Evolutionary conservation across 2,888 invertebrate genomes (phyloP), one percentile per base, ranked within the genome.

Genomic region (Paralinhomoeus sp.): DNA sequence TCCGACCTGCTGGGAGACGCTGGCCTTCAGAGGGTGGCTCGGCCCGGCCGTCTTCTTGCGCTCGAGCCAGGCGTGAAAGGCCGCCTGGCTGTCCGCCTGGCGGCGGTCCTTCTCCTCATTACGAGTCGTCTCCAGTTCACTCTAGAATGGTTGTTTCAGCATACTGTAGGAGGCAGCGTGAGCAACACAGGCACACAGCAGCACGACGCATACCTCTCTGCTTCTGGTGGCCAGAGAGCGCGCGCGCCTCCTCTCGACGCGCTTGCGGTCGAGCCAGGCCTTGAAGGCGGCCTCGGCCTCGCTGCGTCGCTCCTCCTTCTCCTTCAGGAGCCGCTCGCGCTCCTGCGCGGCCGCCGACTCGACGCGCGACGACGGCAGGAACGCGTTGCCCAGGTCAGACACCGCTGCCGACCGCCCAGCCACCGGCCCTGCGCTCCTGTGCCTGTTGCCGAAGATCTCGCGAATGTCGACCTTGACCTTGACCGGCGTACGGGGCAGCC

Each of bases 261-360:
- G 7, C 40, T 42, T 42, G 3, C 42, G 36, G 2, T 23, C 42
- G 9, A 42, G 27, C 42, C 42, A 42, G 9, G 27, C 24, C 37
- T 37, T 35, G 23, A 42, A 42, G 27, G 42, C 42, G 18, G 37
- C 36, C 20, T 42, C 42, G 18, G 42, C 42, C 31, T 42, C 42
- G 17, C 24, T 27, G 3, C 42, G 37, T 21, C 37, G 36, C 27
- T 18, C 3, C 27, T 42, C 42, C 27, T 24, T 21, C 24, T 35
- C 35, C 2, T 17, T 3, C 12, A 15, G 21, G 13, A 18, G 13
- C 38, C 23, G 3, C 38, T 38, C 38, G 20, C 20, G 18, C 22
- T 38, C 38, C 38, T 20, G 18, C 3, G n/a, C n/a, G n/a, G n/a
- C n/a, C n/a, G n/a, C n/a, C n/a, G n/a, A n/a, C n/a, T n/a, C n/a